Conservation (phyloP, 1,140 invertebrate genomes). For the Lethrus apterus region DNA sequence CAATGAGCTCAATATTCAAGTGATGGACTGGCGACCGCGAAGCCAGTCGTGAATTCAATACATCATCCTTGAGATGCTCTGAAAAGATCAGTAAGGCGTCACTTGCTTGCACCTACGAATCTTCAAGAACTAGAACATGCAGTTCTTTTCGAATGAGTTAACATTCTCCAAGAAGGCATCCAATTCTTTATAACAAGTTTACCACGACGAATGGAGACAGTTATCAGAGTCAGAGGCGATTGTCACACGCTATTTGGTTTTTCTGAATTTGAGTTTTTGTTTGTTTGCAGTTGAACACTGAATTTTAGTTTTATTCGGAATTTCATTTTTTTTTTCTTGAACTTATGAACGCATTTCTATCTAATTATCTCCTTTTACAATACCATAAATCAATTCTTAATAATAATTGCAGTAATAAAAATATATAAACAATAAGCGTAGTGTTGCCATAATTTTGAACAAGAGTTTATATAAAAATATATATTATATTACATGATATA, state of each 20-base stretch:
- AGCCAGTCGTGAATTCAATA: neutral
- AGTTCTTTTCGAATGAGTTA: neutral
- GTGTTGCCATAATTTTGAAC: too few relatives aligned
- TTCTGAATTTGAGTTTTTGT: neutral
- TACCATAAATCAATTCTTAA: slow-evolving; percentile 1
- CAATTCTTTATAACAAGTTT: neutral
- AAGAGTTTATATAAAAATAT: too few relatives aligned
- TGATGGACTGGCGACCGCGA: neutral
- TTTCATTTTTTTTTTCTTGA: neutral
- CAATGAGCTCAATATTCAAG: slow-evolving; percentile 5
- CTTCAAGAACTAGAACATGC: slow-evolving; percentile 1
- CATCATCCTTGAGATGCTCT: too few relatives aligned
- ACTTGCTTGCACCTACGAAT: neutral
- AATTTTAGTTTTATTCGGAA: neutral
- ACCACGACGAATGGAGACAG: neutral
- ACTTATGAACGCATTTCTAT: neutral
- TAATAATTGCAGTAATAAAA: slow-evolving; percentile 1
- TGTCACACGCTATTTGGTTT: neutral
- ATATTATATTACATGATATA: too few relatives aligned
- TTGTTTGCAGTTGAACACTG: neutral
- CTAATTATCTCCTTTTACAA: neutral
- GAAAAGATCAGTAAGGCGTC: neutral
- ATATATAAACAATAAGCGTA: neutral
- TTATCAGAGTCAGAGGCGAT: neutral
- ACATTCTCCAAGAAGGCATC: slow-evolving; percentile 2